Conservation (phyloP, 2,797 vertebrate species). For the Paguma larvata region DNA sequence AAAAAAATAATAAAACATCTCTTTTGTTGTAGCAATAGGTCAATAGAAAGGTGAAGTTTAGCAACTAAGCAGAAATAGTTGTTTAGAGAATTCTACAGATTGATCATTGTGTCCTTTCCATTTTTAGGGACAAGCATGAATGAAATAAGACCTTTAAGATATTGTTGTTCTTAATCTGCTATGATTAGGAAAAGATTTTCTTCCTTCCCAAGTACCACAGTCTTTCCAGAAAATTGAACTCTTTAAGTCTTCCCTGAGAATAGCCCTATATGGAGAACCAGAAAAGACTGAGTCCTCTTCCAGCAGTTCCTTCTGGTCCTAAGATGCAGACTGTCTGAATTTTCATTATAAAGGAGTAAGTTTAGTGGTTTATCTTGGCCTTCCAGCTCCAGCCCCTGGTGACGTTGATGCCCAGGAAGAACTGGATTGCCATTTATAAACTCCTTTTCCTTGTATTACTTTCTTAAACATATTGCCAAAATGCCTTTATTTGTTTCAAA, state of each 20-base stretch:
- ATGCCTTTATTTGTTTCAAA: neutral
- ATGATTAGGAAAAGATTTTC: neutral
- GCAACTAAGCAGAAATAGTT: neutral
- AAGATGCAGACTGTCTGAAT: slow-evolving; percentile 2
- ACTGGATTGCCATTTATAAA: neutral
- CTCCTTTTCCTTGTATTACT: neutral
- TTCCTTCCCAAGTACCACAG: neutral
- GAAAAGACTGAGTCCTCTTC: neutral
- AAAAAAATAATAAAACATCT: neutral
- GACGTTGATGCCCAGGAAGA: neutral
- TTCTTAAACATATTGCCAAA: neutral
- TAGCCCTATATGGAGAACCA: neutral
- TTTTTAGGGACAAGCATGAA: neutral
- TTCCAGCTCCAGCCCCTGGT: neutral
- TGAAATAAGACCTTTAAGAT: slow-evolving; percentile 2
- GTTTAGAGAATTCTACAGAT: neutral
- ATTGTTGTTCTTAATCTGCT: neutral
- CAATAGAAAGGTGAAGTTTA: neutral
- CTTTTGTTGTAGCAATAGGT: neutral
- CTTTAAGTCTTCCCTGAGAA: neutral
- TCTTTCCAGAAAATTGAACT: neutral
- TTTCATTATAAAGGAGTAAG: neutral
- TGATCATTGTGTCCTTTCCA: neutral
- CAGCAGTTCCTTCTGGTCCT: neutral
- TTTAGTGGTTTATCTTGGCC: slow-evolving; percentile 30